phyloP scores from a whole-genome alignment of 1,140 invertebrate species.

The Chironomus striatipennis region DNA sequence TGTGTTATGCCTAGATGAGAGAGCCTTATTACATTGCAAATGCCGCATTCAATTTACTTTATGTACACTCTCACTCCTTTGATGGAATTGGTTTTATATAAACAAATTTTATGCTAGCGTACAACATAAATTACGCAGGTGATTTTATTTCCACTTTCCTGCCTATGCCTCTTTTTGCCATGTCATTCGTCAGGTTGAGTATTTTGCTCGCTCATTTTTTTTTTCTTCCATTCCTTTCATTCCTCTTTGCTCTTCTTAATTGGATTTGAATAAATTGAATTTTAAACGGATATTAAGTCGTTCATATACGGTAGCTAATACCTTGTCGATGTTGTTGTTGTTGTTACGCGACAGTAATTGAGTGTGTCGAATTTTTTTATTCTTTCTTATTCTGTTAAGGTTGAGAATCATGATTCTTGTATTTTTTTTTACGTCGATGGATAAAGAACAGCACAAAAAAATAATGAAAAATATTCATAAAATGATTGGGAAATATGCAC shows the following conservation, averaged over 20 bases:
- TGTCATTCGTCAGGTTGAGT: not conserved
- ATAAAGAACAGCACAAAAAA: not conserved
- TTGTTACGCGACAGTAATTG: slow-evolving; percentile 6
- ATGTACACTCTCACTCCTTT: not conserved
- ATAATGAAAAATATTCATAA: not conserved
- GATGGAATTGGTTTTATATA: not conserved
- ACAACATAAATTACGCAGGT: not conserved
- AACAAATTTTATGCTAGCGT: not conserved
- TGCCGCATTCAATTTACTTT: not conserved
- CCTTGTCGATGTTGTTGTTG: not conserved
- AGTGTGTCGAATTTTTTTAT: slow-evolving; percentile 17
- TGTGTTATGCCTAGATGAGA: no score
- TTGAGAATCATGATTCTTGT: not conserved
- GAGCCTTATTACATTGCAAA: no score
- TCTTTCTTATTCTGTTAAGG: not conserved
- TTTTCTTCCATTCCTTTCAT: not conserved
- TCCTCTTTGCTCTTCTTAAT: not conserved
- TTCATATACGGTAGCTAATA: slow-evolving; percentile 4
- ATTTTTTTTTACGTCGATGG: no score
- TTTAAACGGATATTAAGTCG: slow-evolving; percentile 21
- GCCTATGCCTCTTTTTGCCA: not conserved
- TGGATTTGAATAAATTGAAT: slow-evolving; percentile 24
- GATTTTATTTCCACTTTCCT: slow-evolving; percentile 12
- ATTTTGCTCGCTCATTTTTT: not conserved
- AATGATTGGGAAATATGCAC: slow-evolving; percentile 33